Evolutionary conservation across 2,888 invertebrate species (phyloP).

Genomic region (Macaria notata): DNA sequence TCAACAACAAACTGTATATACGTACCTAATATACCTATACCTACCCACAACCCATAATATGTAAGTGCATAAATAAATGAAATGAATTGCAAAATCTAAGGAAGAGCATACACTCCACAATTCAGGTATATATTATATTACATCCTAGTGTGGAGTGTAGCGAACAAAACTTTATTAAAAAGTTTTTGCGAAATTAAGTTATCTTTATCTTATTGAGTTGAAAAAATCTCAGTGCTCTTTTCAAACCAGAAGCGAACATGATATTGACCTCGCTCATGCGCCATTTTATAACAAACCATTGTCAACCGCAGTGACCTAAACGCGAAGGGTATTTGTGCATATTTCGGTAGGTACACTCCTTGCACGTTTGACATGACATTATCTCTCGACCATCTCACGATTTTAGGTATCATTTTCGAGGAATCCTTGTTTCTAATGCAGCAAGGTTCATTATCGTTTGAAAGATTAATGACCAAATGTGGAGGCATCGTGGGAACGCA

Average conservation of each 20-base stretch:
- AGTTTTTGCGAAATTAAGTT: no score
- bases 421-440: slow-evolving; percentile 14
- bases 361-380: slow-evolving; percentile 56
- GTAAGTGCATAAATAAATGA: no score
- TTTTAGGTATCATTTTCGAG: slow-evolving; percentile 9
- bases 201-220: no score
- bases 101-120: no score
- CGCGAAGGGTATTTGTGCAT: slow-evolving; percentile 31
- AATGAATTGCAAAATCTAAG: no score
- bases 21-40: not conserved
- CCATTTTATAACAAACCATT: slow-evolving; percentile 23
- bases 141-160: no score
- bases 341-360: slow-evolving; percentile 40
- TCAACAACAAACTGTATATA: not conserved
- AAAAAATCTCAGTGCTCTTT: no score
- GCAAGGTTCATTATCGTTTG: slow-evolving; percentile 25
- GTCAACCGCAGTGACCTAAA: slow-evolving; percentile 30
- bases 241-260: no score
- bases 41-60: not conserved
- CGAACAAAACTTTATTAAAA: no score
- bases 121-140: no score
- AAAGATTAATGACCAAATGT: slow-evolving; percentile 14
- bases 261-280: slow-evolving; percentile 4
- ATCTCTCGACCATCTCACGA: slow-evolving; percentile 59
- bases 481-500: slow-evolving; percentile 29